phyloP scores from a whole-genome alignment of 2,888 invertebrate genomes.

The Drosophila falleni region DNA sequence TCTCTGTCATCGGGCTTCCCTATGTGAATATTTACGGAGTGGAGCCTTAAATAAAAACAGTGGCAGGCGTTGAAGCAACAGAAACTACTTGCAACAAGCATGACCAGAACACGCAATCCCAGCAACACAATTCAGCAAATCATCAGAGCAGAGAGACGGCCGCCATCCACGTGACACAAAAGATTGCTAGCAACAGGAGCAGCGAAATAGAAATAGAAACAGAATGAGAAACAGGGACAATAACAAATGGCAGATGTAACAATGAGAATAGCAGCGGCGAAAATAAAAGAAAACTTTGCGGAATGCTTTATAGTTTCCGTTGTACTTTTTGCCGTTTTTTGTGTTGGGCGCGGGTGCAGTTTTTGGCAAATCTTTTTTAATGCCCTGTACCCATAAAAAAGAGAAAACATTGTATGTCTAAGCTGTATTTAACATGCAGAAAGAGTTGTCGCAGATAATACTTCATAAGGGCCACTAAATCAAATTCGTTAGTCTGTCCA shows the following conservation, averaged over 20 bases:
- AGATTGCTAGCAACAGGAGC: constrained; percentile 56
- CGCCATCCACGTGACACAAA: constrained; percentile 66
- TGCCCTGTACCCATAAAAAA: constrained; percentile 1
- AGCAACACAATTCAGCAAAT: constrained; percentile 47
- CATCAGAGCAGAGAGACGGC: constrained; percentile 52
- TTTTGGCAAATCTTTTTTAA: constrained; percentile 50
- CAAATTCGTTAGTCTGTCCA: background rate
- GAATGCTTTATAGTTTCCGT: constrained; percentile 74
- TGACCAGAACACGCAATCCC: constrained; percentile 44
- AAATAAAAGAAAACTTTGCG: constrained; percentile 52
- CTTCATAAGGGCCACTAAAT: background rate
- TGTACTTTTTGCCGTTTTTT: constrained; percentile 47
- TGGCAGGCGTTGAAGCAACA: constrained; percentile 34
- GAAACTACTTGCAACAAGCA: constrained; percentile 22
- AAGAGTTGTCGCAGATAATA: constrained; percentile 1
- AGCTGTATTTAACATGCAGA: background rate
- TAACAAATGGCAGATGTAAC: constrained; percentile 62
- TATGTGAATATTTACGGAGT: constrained; percentile 46
- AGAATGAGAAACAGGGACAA: constrained; percentile 34
- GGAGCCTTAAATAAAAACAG: constrained; percentile 52
- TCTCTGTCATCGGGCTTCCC: constrained; percentile 8
- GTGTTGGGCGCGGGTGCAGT: constrained; percentile 20
- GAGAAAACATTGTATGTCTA: background rate
- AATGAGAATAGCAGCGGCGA: constrained; percentile 45
- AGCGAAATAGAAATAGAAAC: constrained; percentile 41